Evolutionary conservation across 1,140 invertebrate species (phyloP).

Genomic region (Augochlora pura): DNA sequence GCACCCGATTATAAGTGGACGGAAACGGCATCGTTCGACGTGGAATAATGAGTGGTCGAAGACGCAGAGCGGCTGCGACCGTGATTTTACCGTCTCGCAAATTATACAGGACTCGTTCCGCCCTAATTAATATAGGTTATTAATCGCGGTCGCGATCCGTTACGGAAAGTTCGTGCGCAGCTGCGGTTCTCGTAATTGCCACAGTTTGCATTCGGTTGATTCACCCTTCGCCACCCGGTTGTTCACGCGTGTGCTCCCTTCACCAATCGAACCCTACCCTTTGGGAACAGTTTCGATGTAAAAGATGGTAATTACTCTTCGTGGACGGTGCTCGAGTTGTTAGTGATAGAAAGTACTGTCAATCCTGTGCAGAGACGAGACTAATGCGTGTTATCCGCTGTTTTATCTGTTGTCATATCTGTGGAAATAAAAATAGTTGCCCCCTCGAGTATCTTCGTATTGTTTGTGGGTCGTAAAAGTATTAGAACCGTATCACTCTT

Average conservation of each 20-base stretch:
- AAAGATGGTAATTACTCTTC: not conserved
- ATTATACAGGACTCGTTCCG: conserved; percentile 45
- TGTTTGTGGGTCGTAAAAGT: no score
- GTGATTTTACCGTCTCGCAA: conserved; percentile 56
- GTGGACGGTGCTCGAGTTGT: not conserved
- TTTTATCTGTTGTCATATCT: no score
- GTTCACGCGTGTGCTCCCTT: not conserved
- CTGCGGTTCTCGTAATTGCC: conserved; percentile 64
- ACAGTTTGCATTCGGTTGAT: conserved; percentile 59
- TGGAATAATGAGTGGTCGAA: conserved; percentile 59
- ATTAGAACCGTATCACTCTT: no score
- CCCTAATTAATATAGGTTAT: conserved; percentile 66
- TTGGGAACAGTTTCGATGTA: not conserved
- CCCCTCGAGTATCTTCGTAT: no score
- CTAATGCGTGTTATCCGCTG: no score
- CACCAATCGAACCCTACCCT: not conserved
- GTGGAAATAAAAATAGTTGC: no score
- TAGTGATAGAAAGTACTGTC: no score
- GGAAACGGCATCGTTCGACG: conserved; percentile 16
- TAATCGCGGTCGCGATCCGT: conserved; percentile 62
- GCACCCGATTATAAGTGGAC: not conserved
- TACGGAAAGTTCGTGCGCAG: conserved; percentile 63
- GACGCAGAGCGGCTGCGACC: conserved; percentile 25
- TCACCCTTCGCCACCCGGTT: conserved; percentile 7
- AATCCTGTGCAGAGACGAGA: no score